phyloP scores from a whole-genome alignment of 1,140 invertebrate species.

The Drosophila orosa region DNA sequence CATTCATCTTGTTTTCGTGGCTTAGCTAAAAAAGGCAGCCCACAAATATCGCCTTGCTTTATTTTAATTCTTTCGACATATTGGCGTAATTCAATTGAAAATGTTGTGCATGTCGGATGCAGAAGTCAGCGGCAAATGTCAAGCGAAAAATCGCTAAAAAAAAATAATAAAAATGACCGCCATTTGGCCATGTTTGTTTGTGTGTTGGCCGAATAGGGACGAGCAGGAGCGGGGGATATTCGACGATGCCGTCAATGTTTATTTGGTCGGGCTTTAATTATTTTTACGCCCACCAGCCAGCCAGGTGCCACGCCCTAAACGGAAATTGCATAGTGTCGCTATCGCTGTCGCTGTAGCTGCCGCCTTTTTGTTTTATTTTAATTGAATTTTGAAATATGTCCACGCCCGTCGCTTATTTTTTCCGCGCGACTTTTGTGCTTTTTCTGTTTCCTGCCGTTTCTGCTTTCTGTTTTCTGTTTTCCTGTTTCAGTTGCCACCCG shows the following conservation, averaged over 20 bases:
- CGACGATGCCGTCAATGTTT: conserved; percentile 49
- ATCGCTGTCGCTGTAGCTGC: conserved; percentile 36
- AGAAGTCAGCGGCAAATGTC: conserved; percentile 42
- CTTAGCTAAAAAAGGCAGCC: not conserved
- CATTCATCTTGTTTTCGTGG: conserved; percentile 25
- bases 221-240: not conserved
- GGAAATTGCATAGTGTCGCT: conserved; percentile 76
- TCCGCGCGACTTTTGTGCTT: conserved; percentile 4
- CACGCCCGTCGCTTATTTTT: conserved; percentile 31
- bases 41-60: not conserved
- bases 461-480: conserved; percentile 31
- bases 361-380: conserved; percentile 75
- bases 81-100: conserved; percentile 51
- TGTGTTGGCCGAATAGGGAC: conserved; percentile 16
- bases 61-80: conserved; percentile 21
- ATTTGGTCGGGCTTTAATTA: conserved; percentile 68
- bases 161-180: no score
- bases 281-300: conserved; percentile 76
- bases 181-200: conserved; percentile 14
- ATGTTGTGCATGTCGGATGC: conserved; percentile 42
- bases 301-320: conserved; percentile 61
- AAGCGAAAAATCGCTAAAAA: conserved; percentile 56
- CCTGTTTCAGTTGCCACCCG: conserved; percentile 33
- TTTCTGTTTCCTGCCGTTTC: conserved; percentile 21
- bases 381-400: conserved; percentile 82